Evolutionary conservation across 2,888 invertebrate genomes (phyloP).

Genomic region (Hirtodrosophila alboralis): DNA sequence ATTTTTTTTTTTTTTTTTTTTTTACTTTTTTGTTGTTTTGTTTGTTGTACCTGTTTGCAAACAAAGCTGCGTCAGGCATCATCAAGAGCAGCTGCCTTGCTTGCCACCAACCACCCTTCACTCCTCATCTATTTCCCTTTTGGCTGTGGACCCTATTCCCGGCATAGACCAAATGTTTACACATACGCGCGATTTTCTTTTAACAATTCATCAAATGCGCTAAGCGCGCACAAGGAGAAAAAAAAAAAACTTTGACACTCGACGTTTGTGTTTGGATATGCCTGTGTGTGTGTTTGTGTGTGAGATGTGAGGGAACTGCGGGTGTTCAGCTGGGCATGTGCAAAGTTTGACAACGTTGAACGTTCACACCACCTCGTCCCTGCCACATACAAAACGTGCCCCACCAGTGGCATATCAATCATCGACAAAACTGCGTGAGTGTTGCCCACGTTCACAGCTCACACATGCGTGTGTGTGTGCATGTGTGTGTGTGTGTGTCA

Average conservation of each 20-base stretch:
- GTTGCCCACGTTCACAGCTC: slow-evolving; percentile 36
- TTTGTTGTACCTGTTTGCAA: slow-evolving; percentile 63
- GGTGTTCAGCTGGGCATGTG: slow-evolving; percentile 9
- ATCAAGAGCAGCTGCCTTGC: slow-evolving; percentile 57
- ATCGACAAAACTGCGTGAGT: slow-evolving; percentile 67
- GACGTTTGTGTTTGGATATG: slow-evolving; percentile 56
- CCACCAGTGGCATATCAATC: slow-evolving; percentile 65
- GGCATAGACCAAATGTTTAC: slow-evolving; percentile 73
- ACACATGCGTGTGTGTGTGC: slow-evolving; percentile 1
- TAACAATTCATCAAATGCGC: slow-evolving; percentile 79
- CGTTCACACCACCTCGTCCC: slow-evolving; percentile 11
- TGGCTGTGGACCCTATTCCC: neutral
- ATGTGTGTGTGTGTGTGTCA: slow-evolving; percentile 47
- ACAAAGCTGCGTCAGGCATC: slow-evolving; percentile 48
- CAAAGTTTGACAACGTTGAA: slow-evolving; percentile 60
- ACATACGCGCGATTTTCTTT: slow-evolving; percentile 76
- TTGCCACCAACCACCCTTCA: slow-evolving; percentile 12
- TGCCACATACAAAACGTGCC: slow-evolving; percentile 10
- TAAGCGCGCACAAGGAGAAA: slow-evolving; percentile 71
- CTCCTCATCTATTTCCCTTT: slow-evolving; percentile 5
- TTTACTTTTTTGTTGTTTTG: slow-evolving; percentile 16
- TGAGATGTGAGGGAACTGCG: slow-evolving; percentile 2
- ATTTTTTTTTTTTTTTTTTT: slow-evolving; percentile 22
- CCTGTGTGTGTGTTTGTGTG: too few species aligned
- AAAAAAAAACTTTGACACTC: slow-evolving; percentile 79